Base-by-base conservation (phyloP, 2,888 invertebrate genomes). In the Digitonthophagus gazella region DNA sequence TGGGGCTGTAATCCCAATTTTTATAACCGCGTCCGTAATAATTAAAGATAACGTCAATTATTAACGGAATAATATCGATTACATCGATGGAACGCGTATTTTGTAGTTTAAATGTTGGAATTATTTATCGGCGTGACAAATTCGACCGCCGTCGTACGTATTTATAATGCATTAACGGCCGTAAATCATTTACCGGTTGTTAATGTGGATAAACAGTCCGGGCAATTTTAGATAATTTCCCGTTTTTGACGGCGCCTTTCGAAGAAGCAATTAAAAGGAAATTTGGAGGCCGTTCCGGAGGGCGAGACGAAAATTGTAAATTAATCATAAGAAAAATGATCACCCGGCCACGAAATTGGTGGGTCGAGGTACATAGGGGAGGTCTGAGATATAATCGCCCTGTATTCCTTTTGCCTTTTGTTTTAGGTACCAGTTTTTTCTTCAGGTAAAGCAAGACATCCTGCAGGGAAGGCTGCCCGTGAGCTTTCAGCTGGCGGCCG, bases 381-480 rank as follows among this genome's bases (percentile, higher is more conserved):
- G 28, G 28, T 44, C 28, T 44, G 28, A 44, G 71, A 71, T 71
- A 44, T 71, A 76, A 73, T 73, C 70, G 61, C 6, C 6, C 22
- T 22, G 22, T 22, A 22, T 22, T 22, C 22, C 4, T 44, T 44
- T 44, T 44, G 8, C 28, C 11, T 44, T 61, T 61, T 61, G 76
- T 82, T 83, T 18, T 86, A 96, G 97, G 87, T 98, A 98, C 85
- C 97, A 97, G 86, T 92, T 97, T 84, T 98, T 97, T 84, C 88
- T 98, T 78, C 97, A 98, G 89, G 90, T 97, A 79, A 97, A 97
- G 84, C 95, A 96, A 86, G 97, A 98, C 82, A 93, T 98, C 76
- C 87, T 97, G 67, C 96, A 97, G 82, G 97, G 96, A 72, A 89
- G 97, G 75, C 85, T 98, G 76, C 95, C 97, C 4, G 93, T 97